These are phyloP conservation scores for Microcebus griseorufus DNA, from an alignment of 2,113 vertebrate genomes.

Conservation along the genomic window DNA sequence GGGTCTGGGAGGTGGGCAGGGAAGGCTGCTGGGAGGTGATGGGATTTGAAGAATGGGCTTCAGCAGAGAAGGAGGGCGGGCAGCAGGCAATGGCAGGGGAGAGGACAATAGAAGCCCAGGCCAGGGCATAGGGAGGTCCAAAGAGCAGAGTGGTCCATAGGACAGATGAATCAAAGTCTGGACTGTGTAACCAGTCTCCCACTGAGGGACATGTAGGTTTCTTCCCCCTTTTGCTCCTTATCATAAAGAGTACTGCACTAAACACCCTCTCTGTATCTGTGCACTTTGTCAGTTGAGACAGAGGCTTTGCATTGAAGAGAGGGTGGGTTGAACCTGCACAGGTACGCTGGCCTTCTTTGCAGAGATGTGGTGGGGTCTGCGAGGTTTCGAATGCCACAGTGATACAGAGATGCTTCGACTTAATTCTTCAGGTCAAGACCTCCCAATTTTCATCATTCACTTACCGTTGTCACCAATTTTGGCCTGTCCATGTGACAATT, in stretches of 20 bases:
- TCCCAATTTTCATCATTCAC: not conserved
- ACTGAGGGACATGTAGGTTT: not conserved
- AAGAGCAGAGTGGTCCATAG: not conserved
- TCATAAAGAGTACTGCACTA: not conserved
- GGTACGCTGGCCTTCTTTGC: not conserved
- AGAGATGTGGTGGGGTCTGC: not conserved
- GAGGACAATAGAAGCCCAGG: not conserved
- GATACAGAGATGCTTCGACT: not conserved
- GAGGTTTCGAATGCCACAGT: too few species aligned
- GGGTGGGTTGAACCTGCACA: not conserved
- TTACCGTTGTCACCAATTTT: not conserved
- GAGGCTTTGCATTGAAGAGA: not conserved
- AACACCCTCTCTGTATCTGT: not conserved
- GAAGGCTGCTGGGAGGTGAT: not conserved
- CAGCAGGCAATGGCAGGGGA: not conserved
- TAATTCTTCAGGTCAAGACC: not conserved
- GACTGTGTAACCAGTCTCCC: not conserved
- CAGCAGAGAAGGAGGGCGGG: not conserved
- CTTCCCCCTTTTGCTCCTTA: rapidly evolving
- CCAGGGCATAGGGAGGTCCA: not conserved
- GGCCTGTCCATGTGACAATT: not conserved
- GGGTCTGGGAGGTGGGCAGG: not conserved
- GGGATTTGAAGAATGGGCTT: not conserved
- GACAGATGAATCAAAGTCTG: not conserved
- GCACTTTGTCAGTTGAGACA: not conserved